Percentiles rank a stretch among this genome's conserved stretches.
These are phyloP conservation scores for Bothrops jararaca DNA, from an alignment of 2,113 vertebrate genomes.

Conservation along the genomic window DNA sequence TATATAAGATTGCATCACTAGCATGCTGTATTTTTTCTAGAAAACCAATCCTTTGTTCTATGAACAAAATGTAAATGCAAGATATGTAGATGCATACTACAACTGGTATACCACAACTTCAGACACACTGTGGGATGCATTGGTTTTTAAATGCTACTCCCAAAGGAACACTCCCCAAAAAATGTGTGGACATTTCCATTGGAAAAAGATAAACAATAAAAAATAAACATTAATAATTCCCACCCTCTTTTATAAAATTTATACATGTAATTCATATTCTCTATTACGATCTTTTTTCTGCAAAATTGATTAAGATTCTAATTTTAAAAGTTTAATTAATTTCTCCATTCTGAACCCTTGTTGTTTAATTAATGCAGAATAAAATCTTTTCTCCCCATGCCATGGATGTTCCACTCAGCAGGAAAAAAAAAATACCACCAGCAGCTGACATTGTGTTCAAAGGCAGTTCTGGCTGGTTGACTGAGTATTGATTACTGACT, in stretches of 20 bases:
- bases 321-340: not conserved
- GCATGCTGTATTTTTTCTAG: not conserved
- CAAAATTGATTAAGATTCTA: not conserved
- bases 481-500: not conserved
- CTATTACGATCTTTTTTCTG: not conserved
- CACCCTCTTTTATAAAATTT: not conserved
- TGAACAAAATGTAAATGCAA: not conserved
- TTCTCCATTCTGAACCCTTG: not conserved
- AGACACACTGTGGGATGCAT: not conserved
- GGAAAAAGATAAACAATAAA: not conserved
- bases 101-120: not conserved
- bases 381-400: not conserved
- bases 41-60: not conserved
- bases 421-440: not conserved
- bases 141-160: not conserved
- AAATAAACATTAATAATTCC: not conserved
- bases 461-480: not conserved
- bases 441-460: not conserved
- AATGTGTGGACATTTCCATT: not conserved
- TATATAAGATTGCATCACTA: not conserved
- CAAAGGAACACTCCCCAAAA: not conserved
- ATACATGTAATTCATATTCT: not conserved
- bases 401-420: not conserved
- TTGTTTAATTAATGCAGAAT: not conserved
- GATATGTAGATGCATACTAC: not conserved